Conservation (phyloP, 30 jellyfish, hydroid and myxozoan species). For the Cassiopea xamachana region DNA sequence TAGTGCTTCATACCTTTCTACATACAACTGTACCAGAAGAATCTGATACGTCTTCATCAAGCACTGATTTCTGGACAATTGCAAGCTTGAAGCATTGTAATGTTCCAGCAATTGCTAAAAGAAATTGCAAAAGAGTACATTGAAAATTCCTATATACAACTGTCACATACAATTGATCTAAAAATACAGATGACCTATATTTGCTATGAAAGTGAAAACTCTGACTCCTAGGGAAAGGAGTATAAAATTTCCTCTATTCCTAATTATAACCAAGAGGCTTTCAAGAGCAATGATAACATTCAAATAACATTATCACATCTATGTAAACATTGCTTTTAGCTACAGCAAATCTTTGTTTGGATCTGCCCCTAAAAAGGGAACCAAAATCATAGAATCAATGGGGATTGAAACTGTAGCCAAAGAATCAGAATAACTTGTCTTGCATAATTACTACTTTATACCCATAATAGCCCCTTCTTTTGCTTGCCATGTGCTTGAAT, state of each 20-base stretch:
- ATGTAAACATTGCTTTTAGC: too few relatives aligned
- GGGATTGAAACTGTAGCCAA: not conserved
- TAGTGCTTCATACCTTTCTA: conserved; percentile 11
- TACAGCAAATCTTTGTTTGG: too few relatives aligned
- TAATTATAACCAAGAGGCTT: too few relatives aligned
- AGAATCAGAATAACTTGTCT: not conserved
- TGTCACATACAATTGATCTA: too few relatives aligned
- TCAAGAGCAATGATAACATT: too few relatives aligned
- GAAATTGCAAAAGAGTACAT: not conserved
- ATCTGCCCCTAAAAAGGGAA: too few relatives aligned
- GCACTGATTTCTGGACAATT: conserved; percentile 23
- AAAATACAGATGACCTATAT: too few relatives aligned
- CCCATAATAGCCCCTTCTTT: conserved; percentile 91
- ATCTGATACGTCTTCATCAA: not conserved
- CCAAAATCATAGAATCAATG: too few relatives aligned
- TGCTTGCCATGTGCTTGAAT: conserved; percentile 81
- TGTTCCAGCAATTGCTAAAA: conserved; percentile 29
- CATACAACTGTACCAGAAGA: conserved; percentile 19
- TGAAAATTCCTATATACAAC: not conserved
- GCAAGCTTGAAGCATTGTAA: conserved; percentile 56
- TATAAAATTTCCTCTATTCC: too few relatives aligned
- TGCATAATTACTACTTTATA: not conserved
- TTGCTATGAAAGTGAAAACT: too few relatives aligned
- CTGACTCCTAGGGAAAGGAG: too few relatives aligned
- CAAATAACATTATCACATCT: too few relatives aligned